Percentiles rank a stretch among this genome's conserved stretches.
phyloP scores from a whole-genome alignment of 2,888 invertebrate species.

The Agriopis leucophaearia region DNA sequence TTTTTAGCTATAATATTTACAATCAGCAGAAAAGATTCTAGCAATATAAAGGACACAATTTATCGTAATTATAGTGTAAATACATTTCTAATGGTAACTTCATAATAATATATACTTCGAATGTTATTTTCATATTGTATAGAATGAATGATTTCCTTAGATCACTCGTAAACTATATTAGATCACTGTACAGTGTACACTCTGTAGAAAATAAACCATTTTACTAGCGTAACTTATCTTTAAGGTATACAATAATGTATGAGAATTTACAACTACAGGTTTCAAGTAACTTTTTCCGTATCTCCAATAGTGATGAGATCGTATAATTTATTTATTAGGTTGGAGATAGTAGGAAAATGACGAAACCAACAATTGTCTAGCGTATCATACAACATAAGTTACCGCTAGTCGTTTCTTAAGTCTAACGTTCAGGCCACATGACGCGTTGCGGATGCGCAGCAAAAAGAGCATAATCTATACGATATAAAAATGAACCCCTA shows the following conservation, averaged over 20 bases:
- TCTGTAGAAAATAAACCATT: constrained; percentile 51
- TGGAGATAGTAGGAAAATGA: constrained; percentile 33
- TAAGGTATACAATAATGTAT: constrained; percentile 44
- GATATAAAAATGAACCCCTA: too few relatives aligned
- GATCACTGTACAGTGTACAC: constrained; percentile 43
- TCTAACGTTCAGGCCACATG: not conserved
- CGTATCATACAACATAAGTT: constrained; percentile 19
- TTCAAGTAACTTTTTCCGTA: constrained; percentile 51
- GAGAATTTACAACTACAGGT: constrained; percentile 52
- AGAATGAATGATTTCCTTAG: constrained; percentile 16
- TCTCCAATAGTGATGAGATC: constrained; percentile 65
- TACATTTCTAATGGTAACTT: constrained; percentile 32
- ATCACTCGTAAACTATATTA: constrained; percentile 18
- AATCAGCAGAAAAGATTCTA: constrained; percentile 5
- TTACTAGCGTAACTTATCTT: constrained; percentile 36
- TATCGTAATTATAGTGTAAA: constrained; percentile 20
- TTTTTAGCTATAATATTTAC: constrained; percentile 2
- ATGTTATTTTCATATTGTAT: constrained; percentile 10
- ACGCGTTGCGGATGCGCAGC: not conserved
- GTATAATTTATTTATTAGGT: constrained; percentile 54
- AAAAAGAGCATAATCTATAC: not conserved
- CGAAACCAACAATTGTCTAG: constrained; percentile 21
- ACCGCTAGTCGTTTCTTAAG: not conserved
- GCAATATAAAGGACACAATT: constrained; percentile 2
- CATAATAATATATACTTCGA: constrained; percentile 11